phyloP scores from a whole-genome alignment of 1,140 invertebrate genomes.

The Harpegnathos saltator region DNA sequence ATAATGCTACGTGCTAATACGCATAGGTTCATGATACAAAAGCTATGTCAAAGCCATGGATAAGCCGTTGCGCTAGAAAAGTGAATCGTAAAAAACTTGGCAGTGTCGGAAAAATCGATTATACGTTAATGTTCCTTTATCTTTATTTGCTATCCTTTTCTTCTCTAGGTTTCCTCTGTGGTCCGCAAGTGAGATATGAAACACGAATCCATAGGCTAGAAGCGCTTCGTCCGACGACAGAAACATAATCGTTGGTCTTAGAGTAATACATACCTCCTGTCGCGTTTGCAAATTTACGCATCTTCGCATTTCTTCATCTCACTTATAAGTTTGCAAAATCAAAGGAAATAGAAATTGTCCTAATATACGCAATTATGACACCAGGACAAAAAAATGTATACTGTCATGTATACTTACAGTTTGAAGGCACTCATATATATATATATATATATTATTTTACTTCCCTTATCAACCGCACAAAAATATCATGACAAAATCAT shows the following conservation, averaged over 20 bases:
- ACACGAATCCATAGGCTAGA: neutral
- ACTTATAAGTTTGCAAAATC: neutral
- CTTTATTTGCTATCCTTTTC: neutral
- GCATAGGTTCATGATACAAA: slow-evolving; percentile 41
- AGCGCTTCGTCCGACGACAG: neutral
- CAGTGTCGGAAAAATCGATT: slow-evolving; percentile 58
- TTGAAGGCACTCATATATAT: slow-evolving; percentile 38
- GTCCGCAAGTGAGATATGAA: slow-evolving; percentile 21
- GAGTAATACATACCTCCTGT: too few species aligned
- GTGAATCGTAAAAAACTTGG: slow-evolving; percentile 59
- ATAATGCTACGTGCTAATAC: slow-evolving; percentile 32
- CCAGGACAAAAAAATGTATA: neutral
- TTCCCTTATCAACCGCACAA: neutral
- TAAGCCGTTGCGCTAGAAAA: slow-evolving; percentile 67
- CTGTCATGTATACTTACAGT: slow-evolving; percentile 17
- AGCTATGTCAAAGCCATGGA: slow-evolving; percentile 68
- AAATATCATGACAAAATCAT: slow-evolving; percentile 23
- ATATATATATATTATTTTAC: neutral
- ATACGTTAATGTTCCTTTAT: slow-evolving; percentile 18
- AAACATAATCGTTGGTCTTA: neutral
- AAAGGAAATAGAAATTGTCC: neutral
- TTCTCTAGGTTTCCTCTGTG: slow-evolving; percentile 5
- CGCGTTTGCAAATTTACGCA: too few species aligned
- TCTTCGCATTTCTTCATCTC: too few species aligned
- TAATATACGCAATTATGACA: slow-evolving; percentile 17